Evolutionary conservation across 1,140 invertebrate species (phyloP), one percentile per base, ranked within the genome.

Genomic region (Sesamia nonagrioides): DNA sequence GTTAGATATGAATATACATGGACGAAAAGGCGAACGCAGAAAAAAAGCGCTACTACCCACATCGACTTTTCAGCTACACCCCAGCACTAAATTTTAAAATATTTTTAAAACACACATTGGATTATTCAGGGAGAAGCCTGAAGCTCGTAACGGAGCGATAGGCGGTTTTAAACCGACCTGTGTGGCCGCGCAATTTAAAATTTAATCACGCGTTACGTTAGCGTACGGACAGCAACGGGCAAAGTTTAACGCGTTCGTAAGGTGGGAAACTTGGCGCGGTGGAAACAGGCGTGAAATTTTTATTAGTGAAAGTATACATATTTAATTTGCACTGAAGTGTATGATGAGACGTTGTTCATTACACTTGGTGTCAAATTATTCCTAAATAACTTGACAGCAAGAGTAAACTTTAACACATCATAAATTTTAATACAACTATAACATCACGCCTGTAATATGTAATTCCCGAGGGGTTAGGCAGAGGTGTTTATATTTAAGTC

Each of bases 131-230:
- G 83, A 79, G 82, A 81, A 72, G 84, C 60, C 82, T 84, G 79
- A 77, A 84, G 77, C 84, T 42, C 18, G 40, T 66, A 40, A 69
- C 88, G 88, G 87, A 79, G 71, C 77, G 82, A 85, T 84, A 83
- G 79, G 74, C 83, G 71, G 82, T 78, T 83, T 73, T n/a, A 80
- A 74, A 69, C 81, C 86, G 21, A 78, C 81, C 82, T 89, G 88
- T 91, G 86, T 89, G 88, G 86, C 87, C 60, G 66, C 66, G 81
- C 84, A 89, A 89, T 91, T 91, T 90, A 87, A 88, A 89, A 88
- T 88, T 88, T 89, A 90, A 91, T 89, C 86, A 89, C 84, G 84
- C 83, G 79, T 81, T 86, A 58, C 52, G 83, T 84, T 50, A 50
- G 15, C 40, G 82, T 84, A 82, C 69, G 81, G 84, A 50, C 79